Evolutionary conservation across 2,888 invertebrate genomes (phyloP), one percentile per base, ranked within the genome.

Genomic region (Leucophora obtusa): DNA sequence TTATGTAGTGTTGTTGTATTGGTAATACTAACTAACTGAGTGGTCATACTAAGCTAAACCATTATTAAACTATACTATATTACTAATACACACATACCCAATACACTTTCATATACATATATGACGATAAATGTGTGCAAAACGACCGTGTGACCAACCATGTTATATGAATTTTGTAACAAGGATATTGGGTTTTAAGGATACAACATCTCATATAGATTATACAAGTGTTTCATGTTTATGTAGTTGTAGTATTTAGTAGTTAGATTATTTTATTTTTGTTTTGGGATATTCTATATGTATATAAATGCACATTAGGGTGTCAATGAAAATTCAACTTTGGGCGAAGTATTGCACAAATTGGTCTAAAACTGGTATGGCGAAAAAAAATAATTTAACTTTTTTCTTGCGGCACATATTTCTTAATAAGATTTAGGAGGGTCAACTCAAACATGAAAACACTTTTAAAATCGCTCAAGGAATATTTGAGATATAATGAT

Each of bases 191-290:
- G 74, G 56, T 68, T 69, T 56, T 69, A 38, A 59, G 11, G 11
- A 51, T 56, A 70, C 17, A 63, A 43, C 35, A 70, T 63, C 51
- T 28, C 58, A 50, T 15, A 74, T 9, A 65, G 14, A 58, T 17
- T 53, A 38, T 35, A 63, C 70, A 79, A 59, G 60, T 79, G 71
- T 75, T 75, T 70, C 65, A 70, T 59, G 70, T 75, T 66, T 60
- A 74, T 60, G 69, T 70, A 56, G 66, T 78, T 73, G 53, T 59
- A 63, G 47, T 71, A 50, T 77, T 53, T 59, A n/a, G 56, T 15
- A 17, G 6, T 56, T 63, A 21, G 4, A 17, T n/a, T 47, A 38
- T 11, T 18, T 60, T 18, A 28, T 47, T 66, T 70, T 47, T 47
- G 7, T 62, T 47, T 76, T 15, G n/a, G 43, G 43, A 68, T 68